phyloP scores from a whole-genome alignment of 2,888 invertebrate genomes.

The Sinhomidia bicolor region DNA sequence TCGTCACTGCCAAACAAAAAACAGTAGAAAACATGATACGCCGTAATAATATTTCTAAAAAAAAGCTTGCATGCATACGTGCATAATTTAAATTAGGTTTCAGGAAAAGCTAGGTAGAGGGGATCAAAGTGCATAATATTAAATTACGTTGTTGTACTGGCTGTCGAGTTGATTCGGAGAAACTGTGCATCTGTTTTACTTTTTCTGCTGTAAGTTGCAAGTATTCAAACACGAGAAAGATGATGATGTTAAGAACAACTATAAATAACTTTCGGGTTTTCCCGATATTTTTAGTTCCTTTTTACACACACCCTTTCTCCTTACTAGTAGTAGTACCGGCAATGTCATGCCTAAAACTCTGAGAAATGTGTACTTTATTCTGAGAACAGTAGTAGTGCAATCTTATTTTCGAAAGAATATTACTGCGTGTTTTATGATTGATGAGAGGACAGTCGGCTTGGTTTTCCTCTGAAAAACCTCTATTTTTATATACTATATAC shows the following conservation, averaged over 20 bases:
- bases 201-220: not conserved
- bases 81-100: not conserved
- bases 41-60: not conserved
- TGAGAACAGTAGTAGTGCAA: not conserved
- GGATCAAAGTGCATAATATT: slow-evolving; percentile 27
- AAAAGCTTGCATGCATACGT: no score
- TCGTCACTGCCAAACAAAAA: no score
- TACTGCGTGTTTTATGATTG: slow-evolving; percentile 56
- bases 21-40: no score
- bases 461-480: no score
- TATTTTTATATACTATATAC: no score
- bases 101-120: not conserved
- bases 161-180: not conserved
- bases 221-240: not conserved
- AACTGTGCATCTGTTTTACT: slow-evolving; percentile 46
- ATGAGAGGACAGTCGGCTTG: slow-evolving; percentile 44
- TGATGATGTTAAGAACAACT: slow-evolving; percentile 32
- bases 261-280: slow-evolving; percentile 69
- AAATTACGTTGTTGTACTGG: not conserved
- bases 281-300: slow-evolving; percentile 71
- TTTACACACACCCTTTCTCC: not conserved
- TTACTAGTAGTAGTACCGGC: no score
- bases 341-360: no score
- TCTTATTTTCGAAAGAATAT: not conserved
- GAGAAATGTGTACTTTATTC: not conserved